A percentile compares a stretch with the other conserved stretches of the same genome.
Conservation (phyloP, 2,888 invertebrate genomes). For the Rhyacophila evoluta region DNA sequence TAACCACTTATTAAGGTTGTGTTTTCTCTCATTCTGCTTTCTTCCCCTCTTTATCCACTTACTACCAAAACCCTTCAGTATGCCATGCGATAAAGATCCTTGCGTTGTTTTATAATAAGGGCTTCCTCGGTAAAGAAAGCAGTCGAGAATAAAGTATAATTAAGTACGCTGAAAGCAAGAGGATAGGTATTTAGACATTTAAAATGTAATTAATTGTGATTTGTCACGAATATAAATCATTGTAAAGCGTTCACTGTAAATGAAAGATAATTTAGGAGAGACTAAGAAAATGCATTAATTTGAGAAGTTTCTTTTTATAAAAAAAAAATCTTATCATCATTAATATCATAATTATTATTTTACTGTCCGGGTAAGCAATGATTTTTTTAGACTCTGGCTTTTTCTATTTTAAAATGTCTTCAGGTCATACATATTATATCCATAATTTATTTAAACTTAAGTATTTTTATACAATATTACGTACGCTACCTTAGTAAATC, state of each 20-base stretch:
- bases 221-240: slow-evolving; percentile 53
- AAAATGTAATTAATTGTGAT: slow-evolving; percentile 54
- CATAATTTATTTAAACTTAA: no score
- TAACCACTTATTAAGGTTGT: slow-evolving; percentile 54
- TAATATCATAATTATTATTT: no score
- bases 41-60: slow-evolving; percentile 41
- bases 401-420: no score
- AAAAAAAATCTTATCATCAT: no score
- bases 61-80: slow-evolving; percentile 27
- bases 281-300: background rate
- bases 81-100: slow-evolving; percentile 48
- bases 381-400: no score
- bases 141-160: slow-evolving; percentile 46
- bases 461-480: no score
- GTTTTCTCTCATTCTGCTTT: slow-evolving; percentile 6
- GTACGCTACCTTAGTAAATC: no score
- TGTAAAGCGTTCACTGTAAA: slow-evolving; percentile 11
- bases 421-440: no score
- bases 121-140: slow-evolving; percentile 41
- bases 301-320: slow-evolving; percentile 32
- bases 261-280: background rate
- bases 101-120: slow-evolving; percentile 45
- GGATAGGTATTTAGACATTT: slow-evolving; percentile 51
- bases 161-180: slow-evolving; percentile 35
- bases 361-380: no score